Base-by-base conservation (phyloP, 2,113 vertebrate genomes). In the Glareola pratincola region DNA sequence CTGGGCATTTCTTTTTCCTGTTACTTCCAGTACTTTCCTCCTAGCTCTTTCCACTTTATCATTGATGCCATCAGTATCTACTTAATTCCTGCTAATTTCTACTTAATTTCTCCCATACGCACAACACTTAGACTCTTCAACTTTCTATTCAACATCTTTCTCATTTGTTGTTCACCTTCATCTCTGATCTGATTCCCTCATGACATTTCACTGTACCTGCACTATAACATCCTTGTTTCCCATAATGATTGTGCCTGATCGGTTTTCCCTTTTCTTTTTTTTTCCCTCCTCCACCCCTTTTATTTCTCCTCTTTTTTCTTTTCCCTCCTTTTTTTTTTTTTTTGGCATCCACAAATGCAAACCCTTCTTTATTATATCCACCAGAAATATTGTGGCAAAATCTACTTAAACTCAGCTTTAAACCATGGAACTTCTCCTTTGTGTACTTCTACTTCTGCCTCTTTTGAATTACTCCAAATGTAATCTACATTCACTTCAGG, bases 271-370 rank as follows among this genome's bases (percentile, higher is more conserved):
- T 43, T 69, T 32, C 5, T 13, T 41, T 13, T 41, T 13, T 17
- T 3, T 11, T 2, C 8, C 3, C 11, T 30, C 4, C 14, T 3
- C 3, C 6, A 2, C 8, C 8, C 4, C 12, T n/a, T 51, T 29
- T 26, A 6, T 39, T 19, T 15, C 21, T 32, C 3, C 10, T 37
- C 12, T 32, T 36, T 47, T 47, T 43, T 19, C 4, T 23, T n/a
- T 32, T 20, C 14, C 4, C 5, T 7, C 10, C 4, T 4, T 36
- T 30, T 17, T 18, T 8, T 18, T 57, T 16, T 37, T 45, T 37
- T 18, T 47, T n/a, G 5, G 2, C 11, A 63, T 39, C 24, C 11
- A 63, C 9, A 87, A 73, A 77, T 81, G 4, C 6, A 80, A 59
- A 59, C 12, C 34, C 21, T 63, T 62, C 20, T 50, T 73, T 92